A percentile compares a stretch with the other conserved stretches of the same genome.
These are phyloP conservation scores for Scrobipalpa costella DNA, from an alignment of 2,888 invertebrate species.

Conservation along the genomic window DNA sequence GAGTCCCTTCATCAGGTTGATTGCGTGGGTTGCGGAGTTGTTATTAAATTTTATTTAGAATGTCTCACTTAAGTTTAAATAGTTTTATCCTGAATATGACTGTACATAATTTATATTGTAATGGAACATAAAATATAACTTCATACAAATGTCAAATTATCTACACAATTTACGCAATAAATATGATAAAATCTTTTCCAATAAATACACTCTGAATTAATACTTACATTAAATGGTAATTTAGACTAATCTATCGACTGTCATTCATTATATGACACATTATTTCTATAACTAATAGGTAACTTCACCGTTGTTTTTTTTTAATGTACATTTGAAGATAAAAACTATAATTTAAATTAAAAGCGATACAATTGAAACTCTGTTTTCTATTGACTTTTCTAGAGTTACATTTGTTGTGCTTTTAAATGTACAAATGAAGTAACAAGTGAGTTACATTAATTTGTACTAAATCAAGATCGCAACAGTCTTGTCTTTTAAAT, in stretches of 20 bases:
- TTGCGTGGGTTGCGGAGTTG: too few species aligned
- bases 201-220: constrained; percentile 68
- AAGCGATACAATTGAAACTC: not conserved
- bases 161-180: constrained; percentile 46
- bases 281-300: constrained; percentile 63
- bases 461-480: constrained; percentile 69
- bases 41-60: too few species aligned
- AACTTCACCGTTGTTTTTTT: constrained; percentile 64
- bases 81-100: not conserved
- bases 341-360: not conserved
- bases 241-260: constrained; percentile 28
- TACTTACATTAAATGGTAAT: constrained; percentile 34
- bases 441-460: constrained; percentile 41
- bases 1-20: too few species aligned
- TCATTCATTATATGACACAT: constrained; percentile 7
- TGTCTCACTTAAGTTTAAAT: too few species aligned
- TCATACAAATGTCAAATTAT: not conserved
- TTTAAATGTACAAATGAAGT: constrained; percentile 29
- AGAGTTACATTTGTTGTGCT: constrained; percentile 1
- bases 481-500: constrained; percentile 72
- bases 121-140: not conserved
- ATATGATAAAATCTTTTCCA: constrained; percentile 58
- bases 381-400: not conserved
- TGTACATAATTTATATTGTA: not conserved
- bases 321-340: constrained; percentile 48